phyloP scores from a whole-genome alignment of 53 echinoderm and acorn worm species.

The Zoroaster sp. region DNA sequence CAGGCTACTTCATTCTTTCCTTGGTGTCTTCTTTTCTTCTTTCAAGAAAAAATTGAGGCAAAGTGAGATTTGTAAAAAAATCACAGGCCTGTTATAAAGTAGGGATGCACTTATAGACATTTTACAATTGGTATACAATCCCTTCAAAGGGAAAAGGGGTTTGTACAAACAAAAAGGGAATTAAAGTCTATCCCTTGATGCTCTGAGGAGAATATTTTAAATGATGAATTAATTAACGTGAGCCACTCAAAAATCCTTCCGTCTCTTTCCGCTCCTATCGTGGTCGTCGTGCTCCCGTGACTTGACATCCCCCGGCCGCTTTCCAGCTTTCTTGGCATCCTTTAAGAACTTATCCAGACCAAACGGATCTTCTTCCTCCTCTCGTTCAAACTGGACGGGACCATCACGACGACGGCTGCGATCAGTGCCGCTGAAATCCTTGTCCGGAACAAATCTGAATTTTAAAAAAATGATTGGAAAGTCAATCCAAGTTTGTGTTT shows the following conservation, averaged over 20 bases:
- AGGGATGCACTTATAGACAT: too few species aligned
- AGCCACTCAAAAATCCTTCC: constrained; percentile 74
- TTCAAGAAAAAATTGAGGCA: too few species aligned
- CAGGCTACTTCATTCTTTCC: too few species aligned
- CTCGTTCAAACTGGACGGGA: constrained; percentile 94
- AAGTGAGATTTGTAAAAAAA: too few species aligned
- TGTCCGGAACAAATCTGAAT: constrained; percentile 97
- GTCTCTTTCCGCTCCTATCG: constrained; percentile 90
- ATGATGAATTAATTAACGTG: too few species aligned
- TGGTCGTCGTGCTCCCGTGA: constrained; percentile 85
- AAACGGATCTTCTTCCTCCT: constrained; percentile 98
- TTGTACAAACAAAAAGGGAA: too few species aligned
- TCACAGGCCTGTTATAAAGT: too few species aligned
- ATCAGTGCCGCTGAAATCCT: constrained; percentile 95
- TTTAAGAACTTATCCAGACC: constrained; percentile 97
- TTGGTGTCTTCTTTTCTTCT: too few species aligned
- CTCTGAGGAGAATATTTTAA: too few species aligned
- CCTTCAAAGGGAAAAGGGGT: too few species aligned
- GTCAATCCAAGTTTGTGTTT: not conserved
- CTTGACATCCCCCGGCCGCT: constrained; percentile 82
- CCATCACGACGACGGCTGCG: constrained; percentile 86
- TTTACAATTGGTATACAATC: too few species aligned
- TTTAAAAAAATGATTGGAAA: not conserved
- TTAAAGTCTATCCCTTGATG: too few species aligned
- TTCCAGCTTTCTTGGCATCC: constrained; percentile 94